Evolutionary conservation across 2,113 vertebrate genomes (phyloP), one percentile per base, ranked within the genome.

Genomic region (Perccottus glenii): DNA sequence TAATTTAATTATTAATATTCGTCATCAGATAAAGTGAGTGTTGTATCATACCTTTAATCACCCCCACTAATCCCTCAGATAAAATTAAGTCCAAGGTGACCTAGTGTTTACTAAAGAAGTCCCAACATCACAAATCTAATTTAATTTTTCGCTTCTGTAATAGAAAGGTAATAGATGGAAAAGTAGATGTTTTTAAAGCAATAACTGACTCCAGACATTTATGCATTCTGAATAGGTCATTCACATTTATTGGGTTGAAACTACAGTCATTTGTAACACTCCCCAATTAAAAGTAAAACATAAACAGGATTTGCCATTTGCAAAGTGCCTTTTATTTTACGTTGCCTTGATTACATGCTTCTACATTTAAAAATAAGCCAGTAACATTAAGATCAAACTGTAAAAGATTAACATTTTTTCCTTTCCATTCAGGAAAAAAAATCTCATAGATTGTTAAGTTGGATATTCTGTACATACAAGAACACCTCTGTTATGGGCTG

Each of bases 281-380:
- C 82, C 62, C 64, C 70, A 40, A 71, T 64, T 81, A 82, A 78
- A 91, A 92, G 80, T 87, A 92, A 90, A 88, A 90, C 87, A 90
- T 85, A 65, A 91, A 91, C 85, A 87, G 81, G 56, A 75, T 68
- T 68, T 64, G 27, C 87, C 73, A 88, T 92, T 93, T 93, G 92
- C 91, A 92, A 90, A 91, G 88, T 93, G 92, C 92, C 71, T 77
- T 93, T 93, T 92, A 92, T 92, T 91, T 92, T 90, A 92, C 78
- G 35, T 89, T 92, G 90, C 91, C 84, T 91, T 91, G 90, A 90
- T 91, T 93, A 93, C 90, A 92, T 93, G 92, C 91, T 82, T 92
- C 92, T 93, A 93, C 90, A 88, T 88, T 92, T 90, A 91, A 88
- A 90, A 89, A 85, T 90, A 93, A 93, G 92, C 90, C 90, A 90